These are phyloP conservation scores for Polydrusus tereticollis DNA, from an alignment of 2,888 invertebrate genomes.

Conservation along the genomic window DNA sequence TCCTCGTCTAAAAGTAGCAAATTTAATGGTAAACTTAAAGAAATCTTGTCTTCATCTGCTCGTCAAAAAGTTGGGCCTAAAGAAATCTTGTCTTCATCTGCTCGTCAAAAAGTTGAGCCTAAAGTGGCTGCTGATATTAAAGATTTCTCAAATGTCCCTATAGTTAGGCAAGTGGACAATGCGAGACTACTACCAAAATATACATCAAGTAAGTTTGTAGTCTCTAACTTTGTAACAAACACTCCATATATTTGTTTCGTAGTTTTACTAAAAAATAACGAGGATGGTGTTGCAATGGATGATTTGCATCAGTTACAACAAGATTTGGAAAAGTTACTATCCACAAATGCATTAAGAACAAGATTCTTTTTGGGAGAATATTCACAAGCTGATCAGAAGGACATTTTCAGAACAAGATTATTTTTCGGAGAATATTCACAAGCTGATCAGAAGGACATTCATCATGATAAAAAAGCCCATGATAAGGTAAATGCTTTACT, in stretches of 20 bases:
- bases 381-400: too few species aligned
- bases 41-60: conserved; percentile 50
- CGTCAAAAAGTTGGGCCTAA: conserved; percentile 40
- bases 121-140: conserved; percentile 45
- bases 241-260: conserved; percentile 31
- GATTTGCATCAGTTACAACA: conserved; percentile 89
- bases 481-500: conserved; percentile 57
- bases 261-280: conserved; percentile 76
- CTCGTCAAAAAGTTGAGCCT: conserved; percentile 39
- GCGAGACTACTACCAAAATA: conserved; percentile 77
- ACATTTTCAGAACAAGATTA: conserved; percentile 81
- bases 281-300: conserved; percentile 87
- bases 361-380: conserved; percentile 81
- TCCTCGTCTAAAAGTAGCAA: conserved; percentile 51
- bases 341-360: conserved; percentile 84
- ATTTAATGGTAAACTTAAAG: conserved; percentile 54
- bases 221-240: neutral
- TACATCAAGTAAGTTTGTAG: conserved; percentile 66
- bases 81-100: conserved; percentile 50
- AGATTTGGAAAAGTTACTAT: conserved; percentile 88
- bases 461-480: conserved; percentile 66
- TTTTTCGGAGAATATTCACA: conserved; percentile 75
- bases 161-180: conserved; percentile 80
- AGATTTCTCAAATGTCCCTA: conserved; percentile 68
- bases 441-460: conserved; percentile 71